Percentiles rank a stretch among this genome's conserved stretches.
Evolutionary conservation across 2,113 vertebrate species (phyloP).

Genomic region (Heterotis niloticus): DNA sequence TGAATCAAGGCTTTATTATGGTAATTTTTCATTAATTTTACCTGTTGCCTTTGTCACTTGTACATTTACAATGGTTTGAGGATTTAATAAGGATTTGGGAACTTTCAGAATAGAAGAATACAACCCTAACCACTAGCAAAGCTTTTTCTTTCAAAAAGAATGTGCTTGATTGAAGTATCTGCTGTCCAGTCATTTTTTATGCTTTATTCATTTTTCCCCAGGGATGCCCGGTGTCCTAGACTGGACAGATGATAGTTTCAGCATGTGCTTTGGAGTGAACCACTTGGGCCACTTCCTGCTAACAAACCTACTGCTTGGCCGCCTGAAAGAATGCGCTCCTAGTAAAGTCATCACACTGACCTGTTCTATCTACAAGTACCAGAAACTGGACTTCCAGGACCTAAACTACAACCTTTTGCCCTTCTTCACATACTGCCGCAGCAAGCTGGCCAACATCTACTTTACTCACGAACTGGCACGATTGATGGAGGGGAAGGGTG

Average conservation of each 20-base stretch:
- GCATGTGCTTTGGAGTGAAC: slow-evolving; percentile 73
- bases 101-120: background rate
- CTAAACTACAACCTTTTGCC: slow-evolving; percentile 73
- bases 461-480: slow-evolving; percentile 69
- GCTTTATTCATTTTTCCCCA: slow-evolving; percentile 29
- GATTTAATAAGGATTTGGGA: too few relatives aligned
- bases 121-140: background rate
- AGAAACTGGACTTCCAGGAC: slow-evolving; percentile 69
- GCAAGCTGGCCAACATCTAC: slow-evolving; percentile 74
- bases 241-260: slow-evolving; percentile 72
- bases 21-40: background rate
- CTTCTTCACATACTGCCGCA: slow-evolving; percentile 73
- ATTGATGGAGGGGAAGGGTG: slow-evolving; percentile 61
- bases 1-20: too few relatives aligned
- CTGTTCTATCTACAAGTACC: slow-evolving; percentile 70
- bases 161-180: background rate
- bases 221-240: slow-evolving; percentile 68
- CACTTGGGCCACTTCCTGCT: slow-evolving; percentile 75
- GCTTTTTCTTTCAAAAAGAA: too few relatives aligned
- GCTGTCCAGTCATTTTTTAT: background rate
- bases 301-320: slow-evolving; percentile 65
- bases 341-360: slow-evolving; percentile 69
- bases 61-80: too few relatives aligned
- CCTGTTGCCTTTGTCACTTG: background rate
- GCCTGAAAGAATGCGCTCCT: slow-evolving; percentile 63